These are phyloP conservation scores for Chaetorhynchus papuensis DNA, from an alignment of 2,113 vertebrate species.

Conservation along the genomic window DNA sequence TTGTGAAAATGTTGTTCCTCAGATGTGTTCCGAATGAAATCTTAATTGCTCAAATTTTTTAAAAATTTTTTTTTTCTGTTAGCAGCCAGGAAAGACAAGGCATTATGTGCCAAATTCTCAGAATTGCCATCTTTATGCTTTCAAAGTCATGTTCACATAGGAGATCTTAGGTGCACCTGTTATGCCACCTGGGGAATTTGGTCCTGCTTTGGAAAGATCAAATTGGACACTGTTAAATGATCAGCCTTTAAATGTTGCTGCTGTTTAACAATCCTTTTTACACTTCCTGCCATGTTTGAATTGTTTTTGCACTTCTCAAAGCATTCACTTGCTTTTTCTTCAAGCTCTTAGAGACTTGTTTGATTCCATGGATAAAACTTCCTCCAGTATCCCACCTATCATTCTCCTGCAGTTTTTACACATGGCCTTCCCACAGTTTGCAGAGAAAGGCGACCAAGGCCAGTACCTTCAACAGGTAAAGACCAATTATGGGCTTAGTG, in stretches of 20 bases:
- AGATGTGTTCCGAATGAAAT: not conserved
- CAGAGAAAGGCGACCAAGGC: constrained; percentile 97
- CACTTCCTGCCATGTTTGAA: not conserved
- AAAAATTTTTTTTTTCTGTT: not conserved
- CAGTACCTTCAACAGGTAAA: constrained; percentile 97
- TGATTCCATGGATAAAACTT: constrained; percentile 99
- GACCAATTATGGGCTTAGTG: not conserved
- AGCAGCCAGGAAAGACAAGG: not conserved
- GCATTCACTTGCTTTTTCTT: constrained; percentile 61
- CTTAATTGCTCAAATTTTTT: not conserved
- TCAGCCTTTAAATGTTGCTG: not conserved
- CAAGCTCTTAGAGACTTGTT: constrained; percentile 96
- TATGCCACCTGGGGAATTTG: not conserved
- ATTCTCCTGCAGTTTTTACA: constrained; percentile 98
- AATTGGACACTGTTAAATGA: not conserved
- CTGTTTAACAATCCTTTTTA: not conserved
- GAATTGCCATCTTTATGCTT: not conserved
- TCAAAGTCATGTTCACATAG: not conserved
- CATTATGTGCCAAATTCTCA: not conserved
- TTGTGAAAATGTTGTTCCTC: not conserved
- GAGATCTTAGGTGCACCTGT: not conserved
- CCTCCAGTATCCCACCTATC: constrained; percentile 96
- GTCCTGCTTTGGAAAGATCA: not conserved
- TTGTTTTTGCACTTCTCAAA: constrained; percentile 51
- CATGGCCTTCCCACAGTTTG: constrained; percentile 99